These are phyloP conservation scores for Poeciliopsis retropinna DNA, from an alignment of 2,113 vertebrate genomes.

Conservation along the genomic window DNA sequence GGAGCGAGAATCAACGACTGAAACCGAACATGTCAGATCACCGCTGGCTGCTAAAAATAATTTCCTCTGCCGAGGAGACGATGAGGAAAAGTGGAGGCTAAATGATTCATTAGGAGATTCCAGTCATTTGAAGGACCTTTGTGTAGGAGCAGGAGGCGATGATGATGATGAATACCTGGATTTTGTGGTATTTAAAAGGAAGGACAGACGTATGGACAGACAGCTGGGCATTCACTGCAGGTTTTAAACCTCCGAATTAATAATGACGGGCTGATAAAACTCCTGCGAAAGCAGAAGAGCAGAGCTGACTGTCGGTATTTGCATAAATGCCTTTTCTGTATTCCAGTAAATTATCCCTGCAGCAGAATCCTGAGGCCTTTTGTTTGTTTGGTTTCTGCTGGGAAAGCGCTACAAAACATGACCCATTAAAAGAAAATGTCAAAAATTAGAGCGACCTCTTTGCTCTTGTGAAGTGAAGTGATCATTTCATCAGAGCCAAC, in stretches of 20 bases:
- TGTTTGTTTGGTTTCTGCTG: not conserved
- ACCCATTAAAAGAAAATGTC: not conserved
- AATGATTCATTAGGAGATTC: conserved; percentile 7
- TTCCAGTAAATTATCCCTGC: not conserved
- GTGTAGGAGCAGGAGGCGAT: not conserved
- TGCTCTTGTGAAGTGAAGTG: not conserved
- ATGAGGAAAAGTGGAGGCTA: not conserved
- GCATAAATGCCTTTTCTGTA: not conserved
- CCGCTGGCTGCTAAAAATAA: not conserved
- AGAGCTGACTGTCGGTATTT: not conserved
- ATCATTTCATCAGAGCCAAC: not conserved
- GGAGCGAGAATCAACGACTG: not conserved
- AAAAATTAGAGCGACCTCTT: not conserved
- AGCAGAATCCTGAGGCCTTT: not conserved
- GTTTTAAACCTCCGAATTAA: not conserved
- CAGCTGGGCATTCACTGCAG: not conserved
- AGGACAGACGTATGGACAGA: conserved; percentile 3
- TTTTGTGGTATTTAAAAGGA: not conserved
- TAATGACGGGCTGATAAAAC: not conserved
- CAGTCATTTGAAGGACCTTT: conserved; percentile 5
- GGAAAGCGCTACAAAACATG: not conserved
- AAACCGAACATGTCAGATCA: not conserved
- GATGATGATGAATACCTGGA: not conserved
- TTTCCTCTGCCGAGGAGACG: not conserved
- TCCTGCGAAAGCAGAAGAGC: not conserved